These are phyloP conservation scores for Decapterus maruadsi DNA, from an alignment of 2,797 vertebrate genomes.

Conservation along the genomic window DNA sequence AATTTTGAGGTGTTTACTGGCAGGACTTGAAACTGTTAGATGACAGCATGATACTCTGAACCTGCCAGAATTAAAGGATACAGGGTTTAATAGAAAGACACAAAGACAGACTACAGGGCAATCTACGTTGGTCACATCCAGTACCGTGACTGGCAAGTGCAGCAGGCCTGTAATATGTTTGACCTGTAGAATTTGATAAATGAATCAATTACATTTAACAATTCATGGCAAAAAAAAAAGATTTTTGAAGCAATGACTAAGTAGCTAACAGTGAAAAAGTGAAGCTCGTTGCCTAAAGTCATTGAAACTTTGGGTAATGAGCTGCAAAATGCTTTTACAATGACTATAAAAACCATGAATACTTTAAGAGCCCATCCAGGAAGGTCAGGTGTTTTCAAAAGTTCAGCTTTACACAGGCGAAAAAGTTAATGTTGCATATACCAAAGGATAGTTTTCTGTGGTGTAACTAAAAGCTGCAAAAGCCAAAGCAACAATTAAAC, in stretches of 20 bases:
- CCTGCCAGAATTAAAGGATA: conserved; percentile 35
- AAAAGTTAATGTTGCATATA: neutral
- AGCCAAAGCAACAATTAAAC: neutral
- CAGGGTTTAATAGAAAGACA: conserved; percentile 33
- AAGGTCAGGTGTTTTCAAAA: neutral
- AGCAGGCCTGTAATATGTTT: neutral
- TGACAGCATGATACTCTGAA: conserved; percentile 42
- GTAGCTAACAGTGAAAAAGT: neutral
- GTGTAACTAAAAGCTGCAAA: conserved; percentile 13
- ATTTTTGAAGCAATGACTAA: neutral
- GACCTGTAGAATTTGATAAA: neutral
- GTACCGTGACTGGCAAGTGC: neutral
- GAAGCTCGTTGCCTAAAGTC: conserved; percentile 10
- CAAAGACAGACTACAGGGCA: conserved; percentile 10
- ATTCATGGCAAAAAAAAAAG: neutral
- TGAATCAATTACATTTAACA: neutral
- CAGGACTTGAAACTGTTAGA: conserved; percentile 34
- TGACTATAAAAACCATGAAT: neutral
- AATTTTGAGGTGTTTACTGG: conserved; percentile 38
- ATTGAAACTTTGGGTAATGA: conserved; percentile 1
- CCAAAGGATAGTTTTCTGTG: neutral
- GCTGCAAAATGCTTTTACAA: neutral
- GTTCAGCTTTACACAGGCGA: neutral
- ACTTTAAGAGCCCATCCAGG: neutral
- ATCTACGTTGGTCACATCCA: conserved; percentile 9